Evolutionary conservation across 1,140 invertebrate species (phyloP), one percentile per base, ranked within the genome.

Genomic region (Caenorhabditis briggsae): DNA sequence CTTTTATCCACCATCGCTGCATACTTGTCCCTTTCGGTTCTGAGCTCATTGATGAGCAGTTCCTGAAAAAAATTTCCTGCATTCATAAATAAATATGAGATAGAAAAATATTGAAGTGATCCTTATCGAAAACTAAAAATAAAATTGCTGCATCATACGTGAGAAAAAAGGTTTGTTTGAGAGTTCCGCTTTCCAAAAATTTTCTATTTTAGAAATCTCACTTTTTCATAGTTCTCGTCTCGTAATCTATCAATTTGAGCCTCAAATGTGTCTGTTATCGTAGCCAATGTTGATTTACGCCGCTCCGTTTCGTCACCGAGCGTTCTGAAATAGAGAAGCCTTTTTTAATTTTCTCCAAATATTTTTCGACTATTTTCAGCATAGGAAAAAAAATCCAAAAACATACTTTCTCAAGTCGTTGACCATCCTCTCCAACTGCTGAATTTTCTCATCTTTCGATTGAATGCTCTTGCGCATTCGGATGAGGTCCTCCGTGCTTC

Each of bases 401-500:
- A 41, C 82, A 33, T 20, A 61, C 53, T 64, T 86, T 43, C 74
- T 18, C 61, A 88, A 50, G 20, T 88, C 87, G n/a, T 88, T 82
- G 2, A 88, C 84, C 25, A 84, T 87, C 16, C 84, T 85, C 41
- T 88, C 87, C 23, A 88, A 48, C n/a, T 87, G 78, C 59, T 87
- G 82, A n/a, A 88, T 88, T 33, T 82, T 88, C 20, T 88, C 87
- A 23, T 88, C 87, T 55, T 86, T 87, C 14, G 74, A 64, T 48
- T 88, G 82, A 82, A 88, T 82, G 78, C 48, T 88, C 78, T 88
- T 88, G 33, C 87, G 88, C 58, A 88, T 70, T 59, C 87, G 56
- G 14, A 43, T 64, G 16, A 88, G 74, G 14, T 87, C 50, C 43
- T 87, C 84, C 8, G 65, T 78, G 16, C 84, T 78, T 11, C 84